Conservation (phyloP, 2,113 vertebrate species). For the Lethenteron camtschaticum region DNA sequence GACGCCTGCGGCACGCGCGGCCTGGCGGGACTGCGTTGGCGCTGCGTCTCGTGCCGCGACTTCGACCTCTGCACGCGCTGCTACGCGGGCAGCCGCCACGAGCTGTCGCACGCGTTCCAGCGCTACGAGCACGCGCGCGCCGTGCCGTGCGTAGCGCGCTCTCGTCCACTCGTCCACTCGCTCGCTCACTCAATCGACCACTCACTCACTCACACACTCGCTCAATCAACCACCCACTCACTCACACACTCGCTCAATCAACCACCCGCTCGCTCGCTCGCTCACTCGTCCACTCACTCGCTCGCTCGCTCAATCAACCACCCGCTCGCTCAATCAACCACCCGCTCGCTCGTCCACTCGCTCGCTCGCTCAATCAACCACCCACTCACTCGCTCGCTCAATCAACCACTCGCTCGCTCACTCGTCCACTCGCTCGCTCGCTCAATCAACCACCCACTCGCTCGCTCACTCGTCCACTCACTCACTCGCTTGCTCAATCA, state of each 20-base stretch:
- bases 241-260: neutral
- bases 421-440: no score
- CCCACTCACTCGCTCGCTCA: no score
- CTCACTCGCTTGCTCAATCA: no score
- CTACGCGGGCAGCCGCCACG: slow-evolving; percentile 89
- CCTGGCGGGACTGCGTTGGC: slow-evolving; percentile 90
- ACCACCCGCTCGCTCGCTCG: neutral
- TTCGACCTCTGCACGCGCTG: slow-evolving; percentile 92
- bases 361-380: no score
- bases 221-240: neutral
- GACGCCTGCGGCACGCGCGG: slow-evolving; percentile 95
- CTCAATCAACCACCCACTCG: no score
- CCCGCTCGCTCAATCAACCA: no score
- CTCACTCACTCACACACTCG: no score
- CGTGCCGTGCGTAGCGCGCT: slow-evolving; percentile 50
- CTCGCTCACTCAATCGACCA: neutral
- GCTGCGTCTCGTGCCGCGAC: slow-evolving; percentile 81
- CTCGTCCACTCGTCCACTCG: neutral
- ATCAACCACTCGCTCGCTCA: no score
- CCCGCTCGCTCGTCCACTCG: no score
- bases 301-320: neutral
- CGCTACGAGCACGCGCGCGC: slow-evolving; percentile 82
- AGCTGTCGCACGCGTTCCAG: slow-evolving; percentile 63
- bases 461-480: no score
- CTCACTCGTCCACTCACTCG: no score